phyloP scores from a whole-genome alignment of 2,888 invertebrate species.

The Gonocerus acuteangulatus region DNA sequence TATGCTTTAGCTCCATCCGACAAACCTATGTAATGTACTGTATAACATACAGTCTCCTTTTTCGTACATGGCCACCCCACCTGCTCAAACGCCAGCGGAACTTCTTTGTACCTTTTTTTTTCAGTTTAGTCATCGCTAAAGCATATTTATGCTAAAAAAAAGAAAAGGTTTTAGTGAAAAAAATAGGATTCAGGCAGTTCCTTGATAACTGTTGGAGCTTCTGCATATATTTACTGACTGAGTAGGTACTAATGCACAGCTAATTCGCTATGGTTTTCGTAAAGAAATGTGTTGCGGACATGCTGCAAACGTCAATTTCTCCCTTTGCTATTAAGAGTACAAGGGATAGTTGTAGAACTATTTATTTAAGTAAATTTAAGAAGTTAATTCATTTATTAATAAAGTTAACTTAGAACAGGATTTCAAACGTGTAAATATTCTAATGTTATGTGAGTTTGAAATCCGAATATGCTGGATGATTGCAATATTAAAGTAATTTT shows the following conservation, averaged over 20 bases:
- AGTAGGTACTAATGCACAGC: neutral
- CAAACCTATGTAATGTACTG: no score
- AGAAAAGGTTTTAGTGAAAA: no score
- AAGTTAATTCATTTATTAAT: neutral
- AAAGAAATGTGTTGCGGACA: conserved; percentile 9
- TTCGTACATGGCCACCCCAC: no score
- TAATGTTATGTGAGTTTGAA: neutral
- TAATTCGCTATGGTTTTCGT: neutral
- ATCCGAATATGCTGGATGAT: conserved; percentile 10
- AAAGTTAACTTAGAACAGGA: neutral
- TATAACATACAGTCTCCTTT: no score
- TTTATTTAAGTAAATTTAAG: neutral
- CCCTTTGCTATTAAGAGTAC: neutral
- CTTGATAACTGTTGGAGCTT: no score
- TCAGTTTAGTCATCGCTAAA: no score
- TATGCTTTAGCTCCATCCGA: no score
- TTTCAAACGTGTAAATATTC: neutral
- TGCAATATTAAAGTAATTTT: conserved; percentile 19
- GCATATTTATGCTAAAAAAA: no score
- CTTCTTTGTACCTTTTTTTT: no score
- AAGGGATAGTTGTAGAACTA: neutral
- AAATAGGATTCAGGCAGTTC: no score
- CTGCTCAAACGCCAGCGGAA: no score
- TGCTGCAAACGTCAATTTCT: neutral
- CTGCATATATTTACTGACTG: neutral